A percentile compares a stretch with the other conserved stretches of the same genome.
Evolutionary conservation across 1,140 invertebrate genomes (phyloP).

Genomic region (Chironomus striatipennis): DNA sequence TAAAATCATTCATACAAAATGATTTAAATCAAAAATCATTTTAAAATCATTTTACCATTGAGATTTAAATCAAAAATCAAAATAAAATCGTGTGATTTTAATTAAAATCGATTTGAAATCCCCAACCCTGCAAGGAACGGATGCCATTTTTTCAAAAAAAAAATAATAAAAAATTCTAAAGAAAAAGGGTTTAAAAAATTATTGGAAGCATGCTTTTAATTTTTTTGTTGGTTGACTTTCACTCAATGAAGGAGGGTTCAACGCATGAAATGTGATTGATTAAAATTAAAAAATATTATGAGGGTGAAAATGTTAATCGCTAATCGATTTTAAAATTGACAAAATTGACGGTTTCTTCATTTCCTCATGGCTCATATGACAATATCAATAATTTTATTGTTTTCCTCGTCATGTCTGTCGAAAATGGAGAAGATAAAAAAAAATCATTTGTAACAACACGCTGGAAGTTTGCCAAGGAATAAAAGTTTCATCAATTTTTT

Average conservation of each 20-base stretch:
- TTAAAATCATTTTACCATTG: no score
- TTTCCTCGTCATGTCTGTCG: not conserved
- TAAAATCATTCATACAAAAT: no score
- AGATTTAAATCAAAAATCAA: no score
- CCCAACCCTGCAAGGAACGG: no score
- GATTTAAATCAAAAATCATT: no score
- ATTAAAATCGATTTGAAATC: no score
- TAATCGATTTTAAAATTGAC: conserved; percentile 14
- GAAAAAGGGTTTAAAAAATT: not conserved
- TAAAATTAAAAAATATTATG: not conserved
- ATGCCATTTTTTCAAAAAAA: not conserved
- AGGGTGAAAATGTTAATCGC: conserved; percentile 3
- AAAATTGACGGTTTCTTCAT: conserved; percentile 12
- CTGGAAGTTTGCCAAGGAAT: not conserved
- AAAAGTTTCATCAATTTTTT: no score
- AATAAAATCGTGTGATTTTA: no score
- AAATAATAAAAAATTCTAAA: not conserved
- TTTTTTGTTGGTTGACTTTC: not conserved
- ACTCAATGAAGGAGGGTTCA: not conserved
- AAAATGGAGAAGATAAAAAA: no score
- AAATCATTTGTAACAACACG: conserved; percentile 1
- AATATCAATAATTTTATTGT: not conserved
- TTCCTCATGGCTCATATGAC: not conserved
- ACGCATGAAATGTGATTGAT: not conserved
- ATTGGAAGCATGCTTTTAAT: conserved; percentile 4